These are phyloP conservation scores for Tinea semifulvella DNA, from an alignment of 2,888 invertebrate species.

Conservation along the genomic window DNA sequence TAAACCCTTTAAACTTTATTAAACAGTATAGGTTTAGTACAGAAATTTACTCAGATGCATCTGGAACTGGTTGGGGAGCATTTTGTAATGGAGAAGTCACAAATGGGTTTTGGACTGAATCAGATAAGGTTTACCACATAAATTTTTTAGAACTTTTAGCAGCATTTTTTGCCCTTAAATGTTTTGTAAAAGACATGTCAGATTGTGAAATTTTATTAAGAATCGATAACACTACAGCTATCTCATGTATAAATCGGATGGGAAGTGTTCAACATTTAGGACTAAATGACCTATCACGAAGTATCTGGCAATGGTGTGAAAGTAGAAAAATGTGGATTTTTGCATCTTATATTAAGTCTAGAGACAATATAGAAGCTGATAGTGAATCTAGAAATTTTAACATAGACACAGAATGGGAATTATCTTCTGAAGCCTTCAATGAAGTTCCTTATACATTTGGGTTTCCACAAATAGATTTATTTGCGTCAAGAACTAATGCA, in stretches of 20 bases:
- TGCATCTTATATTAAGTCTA: slow-evolving; percentile 14
- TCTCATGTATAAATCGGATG: slow-evolving; percentile 9
- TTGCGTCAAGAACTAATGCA: slow-evolving; percentile 13
- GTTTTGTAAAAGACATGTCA: neutral
- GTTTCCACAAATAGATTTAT: slow-evolving; percentile 10
- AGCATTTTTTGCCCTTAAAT: slow-evolving; percentile 12
- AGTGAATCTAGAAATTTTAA: slow-evolving; percentile 11
- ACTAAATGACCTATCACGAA: slow-evolving; percentile 8
- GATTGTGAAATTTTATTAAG: slow-evolving; percentile 3
- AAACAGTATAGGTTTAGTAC: slow-evolving; percentile 1
- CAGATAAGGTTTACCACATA: slow-evolving; percentile 6
- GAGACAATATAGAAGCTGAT: slow-evolving; percentile 12
- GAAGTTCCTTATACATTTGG: slow-evolving; percentile 13
- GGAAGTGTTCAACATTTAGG: slow-evolving; percentile 6
- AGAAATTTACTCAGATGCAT: slow-evolving; percentile 15
- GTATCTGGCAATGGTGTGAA: slow-evolving; percentile 13
- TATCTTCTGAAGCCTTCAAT: slow-evolving; percentile 2
- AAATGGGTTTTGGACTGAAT: slow-evolving; percentile 2
- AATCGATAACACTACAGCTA: slow-evolving; percentile 8
- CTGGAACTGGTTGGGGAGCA: slow-evolving; percentile 13
- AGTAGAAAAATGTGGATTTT: slow-evolving; percentile 8
- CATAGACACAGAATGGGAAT: slow-evolving; percentile 13
- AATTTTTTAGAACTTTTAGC: slow-evolving; percentile 14
- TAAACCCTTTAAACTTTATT: neutral
- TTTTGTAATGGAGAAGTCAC: slow-evolving; percentile 10